These are phyloP conservation scores for Garrulus glandarius DNA, from an alignment of 2,797 vertebrate species.

Conservation along the genomic window DNA sequence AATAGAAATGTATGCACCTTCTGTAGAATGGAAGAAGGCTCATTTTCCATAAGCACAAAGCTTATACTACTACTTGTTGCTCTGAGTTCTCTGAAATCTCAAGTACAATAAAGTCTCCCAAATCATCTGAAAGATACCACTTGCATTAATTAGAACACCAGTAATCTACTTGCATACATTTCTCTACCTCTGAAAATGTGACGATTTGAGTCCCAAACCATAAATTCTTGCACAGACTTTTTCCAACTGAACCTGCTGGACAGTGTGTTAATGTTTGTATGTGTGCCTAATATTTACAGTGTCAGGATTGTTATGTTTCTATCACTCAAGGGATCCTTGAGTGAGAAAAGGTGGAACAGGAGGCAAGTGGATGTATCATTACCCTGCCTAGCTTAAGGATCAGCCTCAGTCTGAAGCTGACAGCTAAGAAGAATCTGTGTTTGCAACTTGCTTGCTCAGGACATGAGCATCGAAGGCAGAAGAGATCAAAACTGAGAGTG, in stretches of 20 bases:
- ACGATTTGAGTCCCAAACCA: neutral
- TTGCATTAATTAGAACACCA: neutral
- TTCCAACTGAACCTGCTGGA: neutral
- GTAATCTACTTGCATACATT: neutral
- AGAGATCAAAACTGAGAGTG: neutral
- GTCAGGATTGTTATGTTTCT: neutral
- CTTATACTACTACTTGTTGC: neutral
- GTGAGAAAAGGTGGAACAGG: neutral
- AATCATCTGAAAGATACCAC: neutral
- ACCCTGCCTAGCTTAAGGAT: neutral
- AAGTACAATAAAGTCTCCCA: neutral
- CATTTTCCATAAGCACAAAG: neutral
- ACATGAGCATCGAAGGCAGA: accelerated
- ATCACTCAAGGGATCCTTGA: neutral
- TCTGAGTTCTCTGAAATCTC: neutral
- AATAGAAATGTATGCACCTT: neutral
- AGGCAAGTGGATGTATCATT: neutral
- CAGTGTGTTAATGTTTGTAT: neutral
- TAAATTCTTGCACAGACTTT: neutral
- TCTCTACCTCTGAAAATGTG: neutral
- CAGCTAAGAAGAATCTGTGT: neutral
- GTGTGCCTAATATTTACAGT: neutral
- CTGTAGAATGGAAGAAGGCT: neutral
- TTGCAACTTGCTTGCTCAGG: neutral
- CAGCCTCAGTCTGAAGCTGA: neutral